A percentile compares a stretch with the other conserved stretches of the same genome.
These are phyloP conservation scores for Tachycineta bicolor DNA, from an alignment of 2,113 vertebrate genomes.

Conservation along the genomic window DNA sequence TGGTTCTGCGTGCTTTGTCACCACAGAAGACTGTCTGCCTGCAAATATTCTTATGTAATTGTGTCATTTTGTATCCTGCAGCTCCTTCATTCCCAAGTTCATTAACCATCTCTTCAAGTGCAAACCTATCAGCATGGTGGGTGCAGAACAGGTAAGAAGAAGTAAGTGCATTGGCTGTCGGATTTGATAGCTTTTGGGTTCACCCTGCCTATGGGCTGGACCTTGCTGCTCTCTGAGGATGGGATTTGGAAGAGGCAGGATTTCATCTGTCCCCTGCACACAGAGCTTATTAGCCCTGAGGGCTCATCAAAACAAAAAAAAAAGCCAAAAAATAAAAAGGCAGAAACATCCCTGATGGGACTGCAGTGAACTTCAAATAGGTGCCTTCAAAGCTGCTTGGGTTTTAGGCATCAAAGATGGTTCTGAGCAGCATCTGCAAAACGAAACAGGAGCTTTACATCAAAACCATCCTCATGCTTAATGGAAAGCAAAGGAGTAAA, in stretches of 20 bases:
- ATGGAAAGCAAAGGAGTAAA: conserved; percentile 29
- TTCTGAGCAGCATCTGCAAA: conserved; percentile 34
- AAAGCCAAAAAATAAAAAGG: rapidly evolving
- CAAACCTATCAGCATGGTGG: conserved; percentile 99
- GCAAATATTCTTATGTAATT: background rate
- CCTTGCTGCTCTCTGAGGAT: background rate
- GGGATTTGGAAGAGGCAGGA: background rate
- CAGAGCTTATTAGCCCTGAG: background rate
- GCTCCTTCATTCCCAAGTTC: conserved; percentile 98
- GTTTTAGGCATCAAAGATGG: conserved; percentile 21
- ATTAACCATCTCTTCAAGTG: conserved; percentile 98
- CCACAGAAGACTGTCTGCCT: background rate
- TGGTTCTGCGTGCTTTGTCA: background rate
- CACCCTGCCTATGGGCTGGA: background rate
- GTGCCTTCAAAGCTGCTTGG: conserved; percentile 5
- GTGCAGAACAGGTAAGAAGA: conserved; percentile 91
- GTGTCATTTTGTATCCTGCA: conserved; percentile 49
- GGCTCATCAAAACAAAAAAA: background rate
- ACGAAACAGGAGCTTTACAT: conserved; percentile 3
- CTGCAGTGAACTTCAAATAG: background rate
- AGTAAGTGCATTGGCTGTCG: background rate
- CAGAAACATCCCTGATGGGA: background rate
- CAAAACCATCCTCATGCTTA: conserved; percentile 25
- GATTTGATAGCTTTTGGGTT: background rate
- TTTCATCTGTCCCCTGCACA: background rate